Evolutionary conservation across 2,113 vertebrate species (phyloP).

Genomic region (Theristicus caerulescens): DNA sequence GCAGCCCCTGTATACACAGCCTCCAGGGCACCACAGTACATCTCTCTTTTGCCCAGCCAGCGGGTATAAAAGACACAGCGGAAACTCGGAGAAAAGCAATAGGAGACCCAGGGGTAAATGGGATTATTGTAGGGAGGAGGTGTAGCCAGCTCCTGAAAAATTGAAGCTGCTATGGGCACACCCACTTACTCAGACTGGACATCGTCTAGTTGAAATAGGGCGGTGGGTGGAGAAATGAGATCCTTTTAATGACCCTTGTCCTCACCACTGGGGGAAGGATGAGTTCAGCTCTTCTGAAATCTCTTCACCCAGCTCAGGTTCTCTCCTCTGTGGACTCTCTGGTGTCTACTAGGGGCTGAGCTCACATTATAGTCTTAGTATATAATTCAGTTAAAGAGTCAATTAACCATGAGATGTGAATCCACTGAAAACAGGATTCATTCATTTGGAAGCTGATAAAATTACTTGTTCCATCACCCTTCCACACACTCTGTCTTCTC

Average conservation of each 20-base stretch:
- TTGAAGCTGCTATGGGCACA: not conserved
- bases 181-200: not conserved
- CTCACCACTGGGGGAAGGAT: not conserved
- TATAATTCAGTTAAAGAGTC: constrained; percentile 39
- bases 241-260: not conserved
- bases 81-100: not conserved
- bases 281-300: not conserved
- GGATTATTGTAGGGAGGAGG: not conserved
- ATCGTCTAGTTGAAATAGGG: not conserved
- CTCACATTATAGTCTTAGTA: not conserved
- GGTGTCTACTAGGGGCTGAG: not conserved
- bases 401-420: constrained; percentile 34
- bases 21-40: not conserved
- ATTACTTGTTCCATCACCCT: not conserved
- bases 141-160: not conserved
- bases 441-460: constrained; percentile 37
- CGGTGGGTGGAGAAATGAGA: not conserved
- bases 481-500: not conserved
- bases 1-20: not conserved
- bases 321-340: not conserved
- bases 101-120: not conserved
- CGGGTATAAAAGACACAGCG: not conserved
- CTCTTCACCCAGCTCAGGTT: not conserved
- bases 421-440: constrained; percentile 26
- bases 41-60: not conserved